These are phyloP conservation scores for Xenus cinereus DNA, from an alignment of 2,113 vertebrate genomes.

Conservation along the genomic window DNA sequence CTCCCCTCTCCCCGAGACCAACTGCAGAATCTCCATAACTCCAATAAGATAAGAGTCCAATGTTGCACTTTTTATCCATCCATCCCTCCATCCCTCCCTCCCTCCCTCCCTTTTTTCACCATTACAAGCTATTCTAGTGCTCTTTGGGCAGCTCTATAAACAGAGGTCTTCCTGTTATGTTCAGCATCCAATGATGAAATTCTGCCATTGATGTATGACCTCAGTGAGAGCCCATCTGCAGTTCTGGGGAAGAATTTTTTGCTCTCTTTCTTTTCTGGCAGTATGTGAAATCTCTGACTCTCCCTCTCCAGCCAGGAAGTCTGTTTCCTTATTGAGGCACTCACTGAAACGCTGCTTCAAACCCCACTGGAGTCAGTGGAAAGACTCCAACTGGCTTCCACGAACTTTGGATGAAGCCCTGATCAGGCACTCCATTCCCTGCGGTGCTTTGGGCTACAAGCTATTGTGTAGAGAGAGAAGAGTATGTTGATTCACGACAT, in stretches of 20 bases:
- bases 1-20: background rate
- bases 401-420: background rate
- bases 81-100: background rate
- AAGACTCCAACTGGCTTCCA: slow-evolving; percentile 9
- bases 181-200: background rate
- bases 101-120: background rate
- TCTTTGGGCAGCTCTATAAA: background rate
- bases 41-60: background rate
- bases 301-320: background rate
- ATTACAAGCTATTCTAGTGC: background rate
- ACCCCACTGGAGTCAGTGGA: background rate
- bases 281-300: background rate
- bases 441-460: background rate
- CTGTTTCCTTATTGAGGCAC: background rate
- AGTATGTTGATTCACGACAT: background rate
- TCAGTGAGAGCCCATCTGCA: background rate
- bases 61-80: background rate
- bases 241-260: background rate
- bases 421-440: background rate
- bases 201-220: background rate
- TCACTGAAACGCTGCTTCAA: background rate
- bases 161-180: background rate
- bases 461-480: background rate
- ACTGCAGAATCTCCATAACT: background rate
- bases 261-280: background rate